Percentiles rank a stretch among this genome's conserved stretches.
Conservation (phyloP, 2,888 invertebrate genomes). For the Tipula confusa region DNA sequence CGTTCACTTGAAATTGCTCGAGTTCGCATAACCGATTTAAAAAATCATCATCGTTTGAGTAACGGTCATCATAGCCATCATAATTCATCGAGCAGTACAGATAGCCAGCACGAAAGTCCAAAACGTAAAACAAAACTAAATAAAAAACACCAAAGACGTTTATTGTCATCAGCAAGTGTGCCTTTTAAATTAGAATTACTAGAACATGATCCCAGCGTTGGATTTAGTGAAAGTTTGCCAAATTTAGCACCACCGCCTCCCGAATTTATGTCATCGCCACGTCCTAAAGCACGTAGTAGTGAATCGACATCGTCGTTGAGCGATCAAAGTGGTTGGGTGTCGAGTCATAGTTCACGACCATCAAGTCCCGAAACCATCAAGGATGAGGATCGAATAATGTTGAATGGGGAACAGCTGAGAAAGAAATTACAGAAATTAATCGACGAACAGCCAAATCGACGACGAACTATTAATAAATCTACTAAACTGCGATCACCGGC, state of each 20-base stretch:
- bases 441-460: slow-evolving; percentile 43
- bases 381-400: slow-evolving; percentile 45
- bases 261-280: slow-evolving; percentile 56
- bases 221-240: slow-evolving; percentile 67
- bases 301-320: slow-evolving; percentile 66
- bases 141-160: slow-evolving; percentile 39
- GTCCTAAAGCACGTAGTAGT: slow-evolving; percentile 47
- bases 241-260: slow-evolving; percentile 63
- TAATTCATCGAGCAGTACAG: slow-evolving; percentile 50
- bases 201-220: slow-evolving; percentile 41
- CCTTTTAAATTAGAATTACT: slow-evolving; percentile 60
- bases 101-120: slow-evolving; percentile 55
- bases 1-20: slow-evolving; percentile 49
- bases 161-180: slow-evolving; percentile 58
- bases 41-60: slow-evolving; percentile 43
- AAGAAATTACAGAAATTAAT: slow-evolving; percentile 60
- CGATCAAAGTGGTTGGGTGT: slow-evolving; percentile 85
- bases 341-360: slow-evolving; percentile 65
- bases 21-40: slow-evolving; percentile 47
- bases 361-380: slow-evolving; percentile 56
- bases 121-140: slow-evolving; percentile 49
- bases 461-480: neutral
- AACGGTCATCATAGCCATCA: slow-evolving; percentile 41
- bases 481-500: neutral
- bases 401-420: slow-evolving; percentile 63